Percentiles rank a stretch among this genome's conserved stretches.
phyloP scores from a whole-genome alignment of 2,113 vertebrate genomes.

The Donacobius atricapilla region DNA sequence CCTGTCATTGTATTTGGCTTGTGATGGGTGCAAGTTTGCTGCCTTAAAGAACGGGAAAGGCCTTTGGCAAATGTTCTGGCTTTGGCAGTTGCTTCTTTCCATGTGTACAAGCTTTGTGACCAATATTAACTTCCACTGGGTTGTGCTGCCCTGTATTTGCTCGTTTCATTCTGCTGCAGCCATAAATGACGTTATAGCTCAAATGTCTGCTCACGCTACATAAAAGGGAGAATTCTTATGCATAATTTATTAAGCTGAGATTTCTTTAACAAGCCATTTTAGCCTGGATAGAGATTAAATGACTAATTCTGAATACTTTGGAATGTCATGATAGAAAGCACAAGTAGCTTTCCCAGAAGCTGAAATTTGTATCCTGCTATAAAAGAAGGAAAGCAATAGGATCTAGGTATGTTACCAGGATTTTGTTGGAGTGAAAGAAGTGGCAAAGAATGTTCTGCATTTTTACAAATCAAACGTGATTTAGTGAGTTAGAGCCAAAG shows the following conservation, averaged over 20 bases:
- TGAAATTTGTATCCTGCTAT: background rate
- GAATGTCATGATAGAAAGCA: background rate
- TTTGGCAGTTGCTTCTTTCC: conserved; percentile 27
- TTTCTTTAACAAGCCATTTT: conserved; percentile 45
- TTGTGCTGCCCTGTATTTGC: background rate
- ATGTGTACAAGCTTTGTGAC: background rate
- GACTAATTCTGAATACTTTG: conserved; percentile 5
- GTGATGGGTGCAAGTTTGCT: background rate
- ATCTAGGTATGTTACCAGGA: background rate
- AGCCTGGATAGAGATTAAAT: conserved; percentile 36
- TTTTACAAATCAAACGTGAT: background rate
- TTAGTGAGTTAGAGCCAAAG: background rate
- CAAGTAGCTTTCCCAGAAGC: background rate
- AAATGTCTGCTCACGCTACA: background rate
- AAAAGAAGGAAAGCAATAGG: background rate
- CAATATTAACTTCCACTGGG: conserved; percentile 4
- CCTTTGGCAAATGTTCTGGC: background rate
- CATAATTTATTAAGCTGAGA: conserved; percentile 48
- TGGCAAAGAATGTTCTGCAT: background rate
- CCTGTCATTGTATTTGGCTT: background rate
- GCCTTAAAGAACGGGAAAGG: background rate
- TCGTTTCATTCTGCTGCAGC: conserved; percentile 21
- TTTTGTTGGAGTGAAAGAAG: background rate
- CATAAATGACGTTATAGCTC: background rate
- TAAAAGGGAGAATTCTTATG: conserved; percentile 18